These are phyloP conservation scores for Bactericera cockerelli DNA, from an alignment of 1,140 invertebrate genomes.

Conservation along the genomic window DNA sequence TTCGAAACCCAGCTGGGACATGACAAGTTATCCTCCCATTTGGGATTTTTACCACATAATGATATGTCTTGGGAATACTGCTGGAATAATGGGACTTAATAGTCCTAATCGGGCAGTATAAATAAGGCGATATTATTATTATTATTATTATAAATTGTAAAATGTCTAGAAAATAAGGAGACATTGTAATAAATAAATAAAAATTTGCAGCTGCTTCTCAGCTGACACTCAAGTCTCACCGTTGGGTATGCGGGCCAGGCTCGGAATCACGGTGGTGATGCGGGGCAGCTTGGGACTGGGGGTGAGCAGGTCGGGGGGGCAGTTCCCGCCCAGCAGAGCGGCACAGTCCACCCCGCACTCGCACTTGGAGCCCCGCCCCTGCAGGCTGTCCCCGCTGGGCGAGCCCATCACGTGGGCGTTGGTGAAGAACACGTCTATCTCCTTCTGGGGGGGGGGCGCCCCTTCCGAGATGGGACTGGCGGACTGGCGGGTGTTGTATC, in stretches of 20 bases:
- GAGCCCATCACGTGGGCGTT: not conserved
- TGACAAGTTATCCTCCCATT: too few species aligned
- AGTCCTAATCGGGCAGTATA: too few species aligned
- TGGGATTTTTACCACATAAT: too few species aligned
- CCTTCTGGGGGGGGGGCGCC: not conserved
- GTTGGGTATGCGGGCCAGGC: not conserved
- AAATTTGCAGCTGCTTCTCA: too few species aligned
- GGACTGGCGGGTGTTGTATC: too few species aligned
- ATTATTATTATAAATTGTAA: too few species aligned
- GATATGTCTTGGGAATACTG: too few species aligned
- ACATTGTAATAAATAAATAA: too few species aligned
- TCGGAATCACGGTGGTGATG: not conserved
- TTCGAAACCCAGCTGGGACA: too few species aligned
- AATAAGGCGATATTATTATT: too few species aligned
- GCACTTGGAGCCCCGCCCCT: not conserved
- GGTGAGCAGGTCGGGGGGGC: not conserved
- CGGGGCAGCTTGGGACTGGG: not conserved
- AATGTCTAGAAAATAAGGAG: too few species aligned
- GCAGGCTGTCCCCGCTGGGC: not conserved
- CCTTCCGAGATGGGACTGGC: not conserved
- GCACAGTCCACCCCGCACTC: not conserved
- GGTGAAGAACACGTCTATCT: not conserved
- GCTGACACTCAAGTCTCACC: not conserved
- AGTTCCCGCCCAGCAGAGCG: not conserved
- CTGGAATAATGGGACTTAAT: too few species aligned